phyloP scores from a whole-genome alignment of 2,113 vertebrate genomes.

The Arothron firmamentum region DNA sequence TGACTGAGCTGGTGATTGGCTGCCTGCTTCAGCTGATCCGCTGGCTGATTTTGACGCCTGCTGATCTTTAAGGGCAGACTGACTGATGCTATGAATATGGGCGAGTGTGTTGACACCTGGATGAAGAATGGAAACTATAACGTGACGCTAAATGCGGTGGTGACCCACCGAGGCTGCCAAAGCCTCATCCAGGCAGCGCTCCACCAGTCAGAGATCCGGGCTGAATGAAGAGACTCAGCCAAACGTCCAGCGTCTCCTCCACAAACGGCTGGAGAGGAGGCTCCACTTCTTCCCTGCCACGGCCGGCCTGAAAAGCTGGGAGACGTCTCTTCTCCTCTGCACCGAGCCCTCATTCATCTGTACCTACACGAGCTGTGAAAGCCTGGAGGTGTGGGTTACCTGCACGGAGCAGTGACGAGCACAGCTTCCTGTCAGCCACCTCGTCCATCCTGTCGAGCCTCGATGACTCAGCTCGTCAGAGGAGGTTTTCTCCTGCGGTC shows the following conservation, averaged over 20 bases:
- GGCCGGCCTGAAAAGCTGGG: conserved; percentile 21
- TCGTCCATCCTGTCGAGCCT: conserved; percentile 56
- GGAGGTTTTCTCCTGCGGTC: conserved; percentile 53
- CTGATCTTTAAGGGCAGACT: conserved; percentile 23
- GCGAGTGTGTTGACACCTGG: conserved; percentile 26
- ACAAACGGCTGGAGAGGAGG: neutral
- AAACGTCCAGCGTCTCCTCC: neutral
- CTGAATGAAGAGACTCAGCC: conserved; percentile 9
- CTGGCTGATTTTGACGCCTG: conserved; percentile 27
- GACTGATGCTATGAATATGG: conserved; percentile 25
- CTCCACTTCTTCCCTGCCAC: neutral
- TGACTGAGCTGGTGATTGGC: conserved; percentile 1
- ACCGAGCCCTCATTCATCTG: conserved; percentile 33
- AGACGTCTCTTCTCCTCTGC: conserved; percentile 17
- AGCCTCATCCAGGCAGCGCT: conserved; percentile 16
- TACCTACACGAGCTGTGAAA: conserved; percentile 41
- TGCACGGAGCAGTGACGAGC: conserved; percentile 29
- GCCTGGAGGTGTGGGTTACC: conserved; percentile 23
- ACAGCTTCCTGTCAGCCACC: conserved; percentile 36
- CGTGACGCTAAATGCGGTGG: conserved; percentile 28
- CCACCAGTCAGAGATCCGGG: neutral
- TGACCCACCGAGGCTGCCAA: conserved; percentile 37
- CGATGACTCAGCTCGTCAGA: conserved; percentile 67
- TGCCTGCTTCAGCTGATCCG: conserved; percentile 28
- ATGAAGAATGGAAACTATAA: conserved; percentile 33